phyloP scores from a whole-genome alignment of 1,140 invertebrate genomes.

The Conus betulinus region DNA sequence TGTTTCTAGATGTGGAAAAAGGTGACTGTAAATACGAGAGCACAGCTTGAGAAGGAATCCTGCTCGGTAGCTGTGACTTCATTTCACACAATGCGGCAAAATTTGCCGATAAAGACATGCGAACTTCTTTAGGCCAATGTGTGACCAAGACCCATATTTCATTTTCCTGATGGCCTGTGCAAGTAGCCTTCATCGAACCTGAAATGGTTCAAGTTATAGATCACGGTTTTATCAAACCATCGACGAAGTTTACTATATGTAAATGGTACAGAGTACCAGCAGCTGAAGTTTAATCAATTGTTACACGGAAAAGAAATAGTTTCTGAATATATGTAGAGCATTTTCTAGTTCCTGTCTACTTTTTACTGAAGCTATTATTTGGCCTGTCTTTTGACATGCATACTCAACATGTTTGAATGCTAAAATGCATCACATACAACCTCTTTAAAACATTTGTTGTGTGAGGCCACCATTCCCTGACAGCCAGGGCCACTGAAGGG shows the following conservation, averaged over 20 bases:
- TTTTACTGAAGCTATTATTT: neutral
- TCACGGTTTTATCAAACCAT: too few relatives aligned
- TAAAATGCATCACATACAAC: neutral
- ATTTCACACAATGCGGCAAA: neutral
- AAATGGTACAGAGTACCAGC: neutral
- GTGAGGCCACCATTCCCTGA: neutral
- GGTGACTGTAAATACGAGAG: too few relatives aligned
- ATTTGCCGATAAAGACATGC: neutral
- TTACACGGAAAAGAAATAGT: neutral
- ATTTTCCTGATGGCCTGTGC: too few relatives aligned
- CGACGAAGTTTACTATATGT: too few relatives aligned
- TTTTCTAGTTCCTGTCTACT: neutral
- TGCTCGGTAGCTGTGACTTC: neutral
- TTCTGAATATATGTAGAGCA: neutral
- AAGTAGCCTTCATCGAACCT: too few relatives aligned
- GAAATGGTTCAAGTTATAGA: too few relatives aligned
- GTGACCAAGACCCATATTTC: too few relatives aligned
- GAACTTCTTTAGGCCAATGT: too few relatives aligned
- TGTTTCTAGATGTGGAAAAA: neutral
- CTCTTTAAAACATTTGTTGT: neutral
- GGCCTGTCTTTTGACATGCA: neutral
- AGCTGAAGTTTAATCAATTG: neutral
- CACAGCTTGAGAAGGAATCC: too few relatives aligned
- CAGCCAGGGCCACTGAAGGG: neutral
- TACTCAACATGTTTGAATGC: neutral